A percentile compares a stretch with the other conserved stretches of the same genome.
Conservation (phyloP, 2,888 invertebrate genomes). For the Leptopilina syphax region DNA sequence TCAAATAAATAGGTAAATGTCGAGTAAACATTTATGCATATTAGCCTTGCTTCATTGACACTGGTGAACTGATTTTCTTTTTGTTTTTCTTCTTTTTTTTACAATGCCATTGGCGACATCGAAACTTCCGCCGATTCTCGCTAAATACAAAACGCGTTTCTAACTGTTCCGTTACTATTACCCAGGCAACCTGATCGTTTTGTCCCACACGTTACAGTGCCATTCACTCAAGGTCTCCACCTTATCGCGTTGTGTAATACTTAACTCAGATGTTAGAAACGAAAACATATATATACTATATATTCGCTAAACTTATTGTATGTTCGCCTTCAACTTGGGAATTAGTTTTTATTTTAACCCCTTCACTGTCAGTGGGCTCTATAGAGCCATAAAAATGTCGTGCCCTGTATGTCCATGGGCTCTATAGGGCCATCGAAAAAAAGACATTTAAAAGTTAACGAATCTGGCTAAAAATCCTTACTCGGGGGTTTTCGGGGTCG, state of each 20-base stretch:
- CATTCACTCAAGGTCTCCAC: conserved; percentile 39
- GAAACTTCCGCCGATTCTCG: conserved; percentile 32
- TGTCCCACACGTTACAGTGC: conserved; percentile 18
- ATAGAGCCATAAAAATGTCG: no score
- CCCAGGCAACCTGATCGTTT: conserved; percentile 23
- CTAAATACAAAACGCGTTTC: conserved; percentile 29
- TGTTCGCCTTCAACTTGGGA: conserved; percentile 16
- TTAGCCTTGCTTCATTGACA: conserved; percentile 9
- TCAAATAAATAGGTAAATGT: background rate
- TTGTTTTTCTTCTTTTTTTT: background rate
- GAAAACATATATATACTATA: background rate
- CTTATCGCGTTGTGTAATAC: conserved; percentile 38
- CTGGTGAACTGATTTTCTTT: conserved; percentile 16
- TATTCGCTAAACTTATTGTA: background rate
- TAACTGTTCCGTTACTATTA: conserved; percentile 35
- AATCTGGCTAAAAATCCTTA: no score
- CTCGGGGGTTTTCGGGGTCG: no score
- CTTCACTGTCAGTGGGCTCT: no score
- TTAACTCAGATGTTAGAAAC: conserved; percentile 30
- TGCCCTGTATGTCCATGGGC: no score
- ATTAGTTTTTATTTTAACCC: background rate
- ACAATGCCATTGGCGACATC: conserved; percentile 18
- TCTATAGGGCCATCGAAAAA: no score
- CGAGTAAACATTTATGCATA: conserved; percentile 11
- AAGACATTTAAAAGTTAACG: no score